Conservation (phyloP, 1,140 invertebrate species). For the Cephus cinctus region DNA sequence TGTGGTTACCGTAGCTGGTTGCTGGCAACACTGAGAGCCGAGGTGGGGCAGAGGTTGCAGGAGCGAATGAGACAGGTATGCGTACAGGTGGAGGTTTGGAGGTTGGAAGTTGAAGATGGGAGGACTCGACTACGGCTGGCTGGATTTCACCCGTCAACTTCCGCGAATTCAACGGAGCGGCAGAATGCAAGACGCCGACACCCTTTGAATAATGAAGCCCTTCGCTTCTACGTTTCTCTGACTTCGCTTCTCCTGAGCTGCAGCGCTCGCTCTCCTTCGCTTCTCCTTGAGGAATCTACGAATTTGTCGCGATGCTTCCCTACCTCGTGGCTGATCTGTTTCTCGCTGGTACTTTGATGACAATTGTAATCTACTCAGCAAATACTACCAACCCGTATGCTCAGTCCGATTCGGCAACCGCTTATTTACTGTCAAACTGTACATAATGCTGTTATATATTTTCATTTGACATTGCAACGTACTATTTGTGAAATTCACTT, state of each 20-base stretch:
- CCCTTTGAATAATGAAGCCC: conserved; percentile 53
- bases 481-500: no score
- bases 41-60: neutral
- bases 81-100: conserved; percentile 1
- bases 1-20: neutral
- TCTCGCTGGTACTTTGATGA: no score
- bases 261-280: conserved; percentile 8
- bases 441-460: no score
- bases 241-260: conserved; percentile 20
- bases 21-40: neutral
- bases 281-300: conserved; percentile 23
- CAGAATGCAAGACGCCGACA: conserved; percentile 48
- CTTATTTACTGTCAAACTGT: no score
- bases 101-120: conserved; percentile 1
- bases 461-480: no score
- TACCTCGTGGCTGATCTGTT: neutral
- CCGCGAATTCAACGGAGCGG: conserved; percentile 38
- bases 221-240: conserved; percentile 35
- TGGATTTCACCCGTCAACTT: conserved; percentile 44
- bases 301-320: conserved; percentile 36
- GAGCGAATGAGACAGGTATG: conserved; percentile 7
- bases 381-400: no score
- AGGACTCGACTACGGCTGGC: conserved; percentile 31
- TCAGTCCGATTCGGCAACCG: no score
- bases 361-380: no score